Base-by-base conservation (phyloP, 2,113 vertebrate species). In the Tretioscincus oriximinensis region DNA sequence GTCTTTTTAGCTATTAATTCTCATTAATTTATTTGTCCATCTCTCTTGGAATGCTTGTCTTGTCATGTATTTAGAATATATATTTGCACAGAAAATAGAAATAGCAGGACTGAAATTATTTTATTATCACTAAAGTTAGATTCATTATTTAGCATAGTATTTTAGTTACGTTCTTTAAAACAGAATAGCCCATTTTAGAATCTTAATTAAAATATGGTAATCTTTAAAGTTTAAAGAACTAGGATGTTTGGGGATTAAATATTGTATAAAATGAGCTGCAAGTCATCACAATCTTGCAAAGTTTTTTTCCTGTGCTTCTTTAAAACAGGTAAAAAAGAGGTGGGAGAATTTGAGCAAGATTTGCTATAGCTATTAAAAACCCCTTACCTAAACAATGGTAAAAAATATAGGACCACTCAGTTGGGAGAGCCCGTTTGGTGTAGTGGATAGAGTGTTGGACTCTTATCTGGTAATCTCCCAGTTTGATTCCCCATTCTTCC, bases 301-400 rank as follows among this genome's bases (percentile, higher is more conserved):
- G 49, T 47, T 75, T 80, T 81, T 82, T 81, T 82, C 64, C 61
- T 49, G 9, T 28, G 31, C 61, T 69, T 70, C 79, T 14, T 69
- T 69, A 82, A 60, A 2, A 0, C 3, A 28, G 51, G 20, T 4
- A n/a, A 8, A 54, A 9, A 41, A 18, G 69, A 47, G 79, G 65
- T 28, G 82, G 14, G 31, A n/a, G 69, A 74, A 28, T 47, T 58
- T 16, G 14, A 58, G 54, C 14, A 58, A 58, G 54, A 58, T 58
- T 58, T 58, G 54, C 16, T 18, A 58, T 58, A 58, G 4, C 14
- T 58, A 14, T 58, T 58, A 18, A 58, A 58, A 58, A 12, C 4
- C 2, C 51, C 54, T 58, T 5, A 18, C 14, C 54, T 58, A 58
- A 58, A 58, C 16, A 18, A 14, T 58, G 5, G 54, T 18, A 12